Base-by-base conservation (phyloP, 92 coral and sea anemone genomes). In the Phenganax stokvisi region DNA sequence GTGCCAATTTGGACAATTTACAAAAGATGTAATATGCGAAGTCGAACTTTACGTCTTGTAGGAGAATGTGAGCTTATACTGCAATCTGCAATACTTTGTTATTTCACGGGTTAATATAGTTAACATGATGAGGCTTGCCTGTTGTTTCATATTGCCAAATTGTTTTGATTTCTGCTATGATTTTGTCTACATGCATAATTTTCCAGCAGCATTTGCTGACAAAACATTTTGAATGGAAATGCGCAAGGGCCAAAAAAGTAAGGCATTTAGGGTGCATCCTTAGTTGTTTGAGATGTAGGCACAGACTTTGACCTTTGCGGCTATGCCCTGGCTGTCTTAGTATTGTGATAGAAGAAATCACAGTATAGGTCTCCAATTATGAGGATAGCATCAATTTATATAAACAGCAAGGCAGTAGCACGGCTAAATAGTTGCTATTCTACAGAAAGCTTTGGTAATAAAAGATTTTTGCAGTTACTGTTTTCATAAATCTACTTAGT, bases 101-200 rank as follows among this genome's bases (percentile, higher is more conserved):
- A 53, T 62, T 25, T 8, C 30, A 10, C 7, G 28, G 0, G 3
- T 20, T 31, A 17, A 17, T 67, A 31, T 15, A 67, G 72, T 67
- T 67, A 67, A 67, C 13, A 20, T 20, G 25, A 67, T 29, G 7
- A 29, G 37, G 29, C 72, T 12, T 27, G 13, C 10, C 10, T 67
- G 51, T 67, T 51, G 72, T 67, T 67, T 67, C 12, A 10, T 10
- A 6, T 67, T 67, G 68, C 72, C 52, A 31, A 67, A 67, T 53
- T 67, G 72, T 67, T 67, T 67, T 67, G 72, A 67, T 67, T 7
- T 2, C 5, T 67, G 72, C 72, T 67, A 62, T 62, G 30, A 62
- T 28, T 67, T 67, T 67, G 12, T 67, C 37, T 3, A 25, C 52
- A 67, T 20, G 25, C 25, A 20, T 20, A 20, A 20, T 20, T 20